Conservation (phyloP, 2,888 invertebrate species). For the Hirtodrosophila trivittata region DNA sequence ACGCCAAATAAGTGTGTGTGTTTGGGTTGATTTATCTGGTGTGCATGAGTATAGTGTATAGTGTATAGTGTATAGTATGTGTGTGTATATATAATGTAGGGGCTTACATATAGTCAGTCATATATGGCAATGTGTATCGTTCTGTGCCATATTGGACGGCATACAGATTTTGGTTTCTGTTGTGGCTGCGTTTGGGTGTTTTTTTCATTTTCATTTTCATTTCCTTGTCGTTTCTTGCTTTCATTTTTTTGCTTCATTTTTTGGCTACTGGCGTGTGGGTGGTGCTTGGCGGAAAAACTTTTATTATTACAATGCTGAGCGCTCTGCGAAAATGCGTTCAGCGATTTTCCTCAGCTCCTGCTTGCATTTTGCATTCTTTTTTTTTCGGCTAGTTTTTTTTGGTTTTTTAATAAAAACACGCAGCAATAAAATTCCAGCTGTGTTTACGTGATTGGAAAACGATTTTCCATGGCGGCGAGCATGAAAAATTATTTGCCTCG, state of each 20-base stretch:
- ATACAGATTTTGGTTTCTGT: conserved; percentile 61
- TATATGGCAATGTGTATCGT: conserved; percentile 40
- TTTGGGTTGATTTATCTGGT: conserved; percentile 66
- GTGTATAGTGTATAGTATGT: conserved; percentile 6
- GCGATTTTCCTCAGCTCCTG: conserved; percentile 58
- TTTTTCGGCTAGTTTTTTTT: conserved; percentile 26
- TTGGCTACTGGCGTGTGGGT: conserved; percentile 29
- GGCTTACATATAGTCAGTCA: conserved; percentile 32
- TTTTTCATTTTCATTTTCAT: conserved; percentile 43
- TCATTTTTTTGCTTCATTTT: conserved; percentile 4
- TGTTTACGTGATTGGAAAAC: conserved; percentile 79
- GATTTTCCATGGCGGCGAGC: conserved; percentile 72
- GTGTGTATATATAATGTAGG: conserved; percentile 37
- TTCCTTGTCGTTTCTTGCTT: conserved; percentile 41
- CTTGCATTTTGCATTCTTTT: conserved; percentile 48
- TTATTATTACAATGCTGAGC: conserved; percentile 66
- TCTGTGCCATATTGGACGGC: conserved; percentile 52
- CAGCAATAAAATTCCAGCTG: conserved; percentile 79
- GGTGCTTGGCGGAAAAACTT: conserved; percentile 52
- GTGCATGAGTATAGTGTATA: conserved; percentile 6
- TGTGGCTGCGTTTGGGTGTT: conserved; percentile 52
- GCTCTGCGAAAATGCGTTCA: conserved; percentile 69
- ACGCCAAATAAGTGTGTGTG: conserved; percentile 55
- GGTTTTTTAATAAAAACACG: conserved; percentile 62
- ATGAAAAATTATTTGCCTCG: conserved; percentile 57